Base-by-base conservation (phyloP, 2,797 vertebrate species). In the Leucoraja ocellata region DNA sequence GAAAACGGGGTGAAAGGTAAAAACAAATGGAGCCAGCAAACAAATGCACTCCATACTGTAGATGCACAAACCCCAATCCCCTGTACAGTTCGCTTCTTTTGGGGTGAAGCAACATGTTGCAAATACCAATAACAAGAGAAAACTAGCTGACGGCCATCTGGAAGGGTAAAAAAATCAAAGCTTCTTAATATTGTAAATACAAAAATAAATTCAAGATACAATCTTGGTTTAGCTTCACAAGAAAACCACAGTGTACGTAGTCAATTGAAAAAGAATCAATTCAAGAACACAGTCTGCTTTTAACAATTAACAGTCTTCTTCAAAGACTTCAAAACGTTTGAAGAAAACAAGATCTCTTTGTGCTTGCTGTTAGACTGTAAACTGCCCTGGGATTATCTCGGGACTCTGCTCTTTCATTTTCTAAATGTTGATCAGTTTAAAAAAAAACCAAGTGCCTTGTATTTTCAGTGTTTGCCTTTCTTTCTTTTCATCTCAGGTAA, bases 151-250 rank as follows among this genome's bases (percentile, higher is more conserved):
- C 16, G n/a, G 61, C 68, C 18, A n/a, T 3, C 84, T 88, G 18
- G 84, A 36, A 78, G 63, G 14, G n/a, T 36, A 3, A 36, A 36
- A 88, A 88, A 88, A 88, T 88, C 63, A 88, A 88, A 88, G 61
- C n/a, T 32, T 78, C 77, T 36, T 68, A 68, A 88, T 88, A 65
- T 39, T 88, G 84, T 68, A 88, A 88, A 68, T 68, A 88, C 84
- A 88, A 88, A 68, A 88, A 88, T 68, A 88, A 83, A 65, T n/a
- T 88, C 58, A 88, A 68, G 84, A 68, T 88, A 88, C 16, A 88
- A 68, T 88, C 61, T 88, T 68, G 36, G 78, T 21, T 79, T 39
- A 16, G 84, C 84, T 88, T 88, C 84, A 88, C 14, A 88, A 68
- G 84, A 88, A 68, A 88, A 88, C 32, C 84, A 88, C 84, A 88